phyloP scores from a whole-genome alignment of 2,113 vertebrate species.

The Hypocryptadius cinnamomeus region DNA sequence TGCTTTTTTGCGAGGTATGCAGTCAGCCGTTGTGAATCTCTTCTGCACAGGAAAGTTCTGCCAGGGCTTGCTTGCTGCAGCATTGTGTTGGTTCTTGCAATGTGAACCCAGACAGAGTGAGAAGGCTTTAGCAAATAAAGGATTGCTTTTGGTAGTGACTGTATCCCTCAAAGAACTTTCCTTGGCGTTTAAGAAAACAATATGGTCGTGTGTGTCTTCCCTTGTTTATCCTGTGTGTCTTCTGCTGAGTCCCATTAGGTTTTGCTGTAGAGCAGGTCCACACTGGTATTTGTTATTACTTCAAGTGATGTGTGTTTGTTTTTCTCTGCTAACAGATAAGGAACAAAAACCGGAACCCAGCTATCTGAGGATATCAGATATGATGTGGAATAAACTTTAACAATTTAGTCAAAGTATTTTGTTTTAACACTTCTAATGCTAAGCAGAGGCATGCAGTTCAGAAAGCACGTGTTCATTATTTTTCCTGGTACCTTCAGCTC shows the following conservation, averaged over 20 bases:
- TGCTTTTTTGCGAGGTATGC: neutral
- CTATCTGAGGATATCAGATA: neutral
- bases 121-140: neutral
- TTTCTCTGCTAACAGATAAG: neutral
- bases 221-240: neutral
- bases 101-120: neutral
- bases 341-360: neutral
- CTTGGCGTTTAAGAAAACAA: neutral
- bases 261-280: neutral
- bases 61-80: neutral
- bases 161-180: neutral
- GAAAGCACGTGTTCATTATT: neutral
- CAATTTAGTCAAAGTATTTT: neutral
- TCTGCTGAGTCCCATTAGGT: neutral
- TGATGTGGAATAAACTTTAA: neutral
- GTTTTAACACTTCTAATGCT: neutral
- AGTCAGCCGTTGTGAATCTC: neutral
- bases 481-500: neutral
- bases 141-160: neutral
- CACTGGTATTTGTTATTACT: neutral
- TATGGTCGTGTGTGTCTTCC: neutral
- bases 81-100: rapidly evolving
- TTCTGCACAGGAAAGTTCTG: neutral
- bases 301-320: neutral
- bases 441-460: neutral